Evolutionary conservation across 2,113 vertebrate genomes (phyloP).

Genomic region (Chionomys nivalis): DNA sequence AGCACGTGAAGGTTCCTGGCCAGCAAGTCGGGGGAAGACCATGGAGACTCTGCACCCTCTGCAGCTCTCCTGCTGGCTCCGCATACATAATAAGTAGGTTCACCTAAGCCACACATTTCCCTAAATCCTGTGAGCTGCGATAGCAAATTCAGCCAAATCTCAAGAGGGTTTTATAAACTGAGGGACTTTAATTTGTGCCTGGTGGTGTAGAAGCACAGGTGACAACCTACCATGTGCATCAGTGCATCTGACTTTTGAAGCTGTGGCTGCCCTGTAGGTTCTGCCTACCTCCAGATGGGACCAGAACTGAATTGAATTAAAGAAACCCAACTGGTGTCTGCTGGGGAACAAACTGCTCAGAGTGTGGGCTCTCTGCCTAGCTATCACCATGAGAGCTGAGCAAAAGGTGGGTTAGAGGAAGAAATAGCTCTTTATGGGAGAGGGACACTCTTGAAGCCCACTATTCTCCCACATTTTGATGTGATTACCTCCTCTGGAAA

Average conservation of each 20-base stretch:
- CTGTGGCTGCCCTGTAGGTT: neutral
- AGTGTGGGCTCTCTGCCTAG: too few relatives aligned
- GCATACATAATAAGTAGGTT: neutral
- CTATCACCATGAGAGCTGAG: too few relatives aligned
- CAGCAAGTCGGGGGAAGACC: neutral
- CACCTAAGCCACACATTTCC: neutral
- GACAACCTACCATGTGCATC: neutral
- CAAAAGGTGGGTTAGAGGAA: neutral
- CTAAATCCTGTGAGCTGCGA: neutral
- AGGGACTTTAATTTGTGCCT: neutral
- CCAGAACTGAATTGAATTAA: neutral
- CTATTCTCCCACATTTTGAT: neutral
- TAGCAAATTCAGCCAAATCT: neutral
- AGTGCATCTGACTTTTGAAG: neutral
- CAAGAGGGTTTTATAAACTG: neutral
- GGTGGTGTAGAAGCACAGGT: neutral
- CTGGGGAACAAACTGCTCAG: neutral
- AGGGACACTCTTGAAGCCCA: too few relatives aligned
- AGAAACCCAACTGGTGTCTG: neutral
- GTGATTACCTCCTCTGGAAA: neutral
- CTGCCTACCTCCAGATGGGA: too few relatives aligned
- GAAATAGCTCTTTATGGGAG: too few relatives aligned
- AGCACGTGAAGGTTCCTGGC: neutral
- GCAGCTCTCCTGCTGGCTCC: neutral
- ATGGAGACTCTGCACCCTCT: neutral